Conservation (phyloP, 2,797 vertebrate genomes). For the Periparus ater region DNA sequence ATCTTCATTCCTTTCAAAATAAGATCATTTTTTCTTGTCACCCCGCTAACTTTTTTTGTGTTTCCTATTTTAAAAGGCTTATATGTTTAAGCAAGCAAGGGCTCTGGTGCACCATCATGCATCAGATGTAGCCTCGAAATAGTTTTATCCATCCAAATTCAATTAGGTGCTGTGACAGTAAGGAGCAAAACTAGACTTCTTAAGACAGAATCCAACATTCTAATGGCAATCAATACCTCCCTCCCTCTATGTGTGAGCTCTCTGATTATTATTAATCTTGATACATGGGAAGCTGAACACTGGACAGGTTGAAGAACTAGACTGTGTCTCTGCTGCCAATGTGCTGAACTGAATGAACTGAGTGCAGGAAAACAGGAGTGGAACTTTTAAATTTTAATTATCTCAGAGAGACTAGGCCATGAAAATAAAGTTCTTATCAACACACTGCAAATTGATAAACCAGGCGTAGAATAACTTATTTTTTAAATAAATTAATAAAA, state of each 20-base stretch:
- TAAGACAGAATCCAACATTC: neutral
- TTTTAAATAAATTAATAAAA: neutral
- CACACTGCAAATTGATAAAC: neutral
- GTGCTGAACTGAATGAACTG: neutral
- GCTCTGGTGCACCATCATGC: neutral
- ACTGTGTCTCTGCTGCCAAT: neutral
- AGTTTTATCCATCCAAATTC: neutral
- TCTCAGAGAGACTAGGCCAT: neutral
- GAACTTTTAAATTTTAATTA: neutral
- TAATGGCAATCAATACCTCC: neutral
- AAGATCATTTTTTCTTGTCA: neutral
- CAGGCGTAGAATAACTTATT: neutral
- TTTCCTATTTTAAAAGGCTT: neutral
- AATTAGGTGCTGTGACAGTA: neutral
- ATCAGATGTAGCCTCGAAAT: neutral
- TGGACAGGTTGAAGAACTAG: neutral
- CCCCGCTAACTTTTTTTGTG: neutral
- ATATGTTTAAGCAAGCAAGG: neutral
- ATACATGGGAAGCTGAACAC: neutral
- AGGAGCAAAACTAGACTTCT: neutral
- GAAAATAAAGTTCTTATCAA: neutral
- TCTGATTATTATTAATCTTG: neutral
- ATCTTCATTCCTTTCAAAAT: neutral
- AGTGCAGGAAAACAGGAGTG: neutral
- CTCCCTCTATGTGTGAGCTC: neutral